Conservation (phyloP, 2,797 vertebrate species). For the Sebastes umbrosus region DNA sequence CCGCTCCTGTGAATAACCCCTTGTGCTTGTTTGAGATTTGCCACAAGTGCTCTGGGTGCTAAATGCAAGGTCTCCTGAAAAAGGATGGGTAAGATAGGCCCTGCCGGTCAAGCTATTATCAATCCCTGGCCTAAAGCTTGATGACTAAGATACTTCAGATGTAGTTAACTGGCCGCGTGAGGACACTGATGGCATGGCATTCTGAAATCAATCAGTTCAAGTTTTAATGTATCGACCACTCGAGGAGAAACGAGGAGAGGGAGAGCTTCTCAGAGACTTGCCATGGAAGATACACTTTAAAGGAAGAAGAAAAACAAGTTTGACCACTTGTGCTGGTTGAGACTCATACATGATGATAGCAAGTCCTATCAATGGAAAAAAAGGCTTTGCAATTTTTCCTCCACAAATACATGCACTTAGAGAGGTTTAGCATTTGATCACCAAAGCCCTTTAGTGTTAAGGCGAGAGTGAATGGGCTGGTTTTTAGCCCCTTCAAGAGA, state of each 20-base stretch:
- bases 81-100: conserved; percentile 85
- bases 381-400: conserved; percentile 71
- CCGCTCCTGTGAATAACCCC: conserved; percentile 79
- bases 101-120: conserved; percentile 87
- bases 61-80: conserved; percentile 84
- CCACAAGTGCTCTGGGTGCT: conserved; percentile 82
- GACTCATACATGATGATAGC: conserved; percentile 69
- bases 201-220: conserved; percentile 87
- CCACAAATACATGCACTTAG: conserved; percentile 68
- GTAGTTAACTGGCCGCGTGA: conserved; percentile 76
- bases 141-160: conserved; percentile 86
- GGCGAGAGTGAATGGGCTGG: conserved; percentile 69
- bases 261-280: conserved; percentile 71
- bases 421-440: conserved; percentile 68
- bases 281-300: conserved; percentile 77
- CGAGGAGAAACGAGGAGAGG: conserved; percentile 70
- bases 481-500: conserved; percentile 69
- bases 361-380: conserved; percentile 67
- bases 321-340: conserved; percentile 78
- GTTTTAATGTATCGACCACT: conserved; percentile 87
- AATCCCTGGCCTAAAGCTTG: conserved; percentile 82
- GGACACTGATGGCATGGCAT: conserved; percentile 81
- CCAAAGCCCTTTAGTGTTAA: conserved; percentile 62
- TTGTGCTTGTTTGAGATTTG: conserved; percentile 82
- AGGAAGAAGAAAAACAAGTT: conserved; percentile 73